Percentiles rank a stretch among this genome's conserved stretches.
These are phyloP conservation scores for Akabosia matsudoensis DNA, from an alignment of 1,140 invertebrate species.

Conservation along the genomic window DNA sequence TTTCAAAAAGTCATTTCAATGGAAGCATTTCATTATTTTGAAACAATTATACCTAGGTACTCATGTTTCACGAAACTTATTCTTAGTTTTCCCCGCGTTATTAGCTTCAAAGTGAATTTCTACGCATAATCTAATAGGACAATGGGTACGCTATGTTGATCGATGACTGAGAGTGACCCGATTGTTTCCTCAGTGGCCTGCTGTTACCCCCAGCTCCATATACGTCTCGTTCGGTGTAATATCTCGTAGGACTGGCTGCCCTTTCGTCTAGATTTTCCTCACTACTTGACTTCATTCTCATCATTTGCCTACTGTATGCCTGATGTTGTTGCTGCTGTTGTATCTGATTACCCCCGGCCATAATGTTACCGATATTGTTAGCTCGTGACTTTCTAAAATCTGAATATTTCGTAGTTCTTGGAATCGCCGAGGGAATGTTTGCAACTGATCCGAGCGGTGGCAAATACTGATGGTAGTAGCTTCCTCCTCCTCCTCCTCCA, in stretches of 20 bases:
- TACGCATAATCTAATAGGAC: not conserved
- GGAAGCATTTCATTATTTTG: slow-evolving; percentile 7
- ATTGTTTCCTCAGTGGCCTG: not conserved
- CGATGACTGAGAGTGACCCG: not conserved
- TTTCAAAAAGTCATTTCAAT: not conserved
- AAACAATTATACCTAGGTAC: no score
- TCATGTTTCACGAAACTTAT: not conserved
- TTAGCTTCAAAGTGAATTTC: not conserved
- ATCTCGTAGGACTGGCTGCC: not conserved
- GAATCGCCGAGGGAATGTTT: not conserved
- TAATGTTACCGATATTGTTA: not conserved
- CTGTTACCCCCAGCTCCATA: not conserved
- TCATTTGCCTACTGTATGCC: slow-evolving; percentile 24
- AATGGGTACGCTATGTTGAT: not conserved
- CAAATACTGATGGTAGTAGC: not conserved
- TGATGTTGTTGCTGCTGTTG: not conserved
- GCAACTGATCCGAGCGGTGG: slow-evolving; percentile 2
- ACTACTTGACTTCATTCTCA: slow-evolving; percentile 28
- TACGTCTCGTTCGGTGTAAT: not conserved
- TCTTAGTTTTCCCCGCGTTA: no score
- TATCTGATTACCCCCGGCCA: not conserved
- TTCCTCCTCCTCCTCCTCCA: not conserved
- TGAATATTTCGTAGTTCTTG: slow-evolving; percentile 42
- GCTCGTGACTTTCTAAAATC: slow-evolving; percentile 33
- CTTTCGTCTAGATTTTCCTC: slow-evolving; percentile 21